Base-by-base conservation (phyloP, 92 coral and sea anemone species). In the Zoanthus solanderi region DNA sequence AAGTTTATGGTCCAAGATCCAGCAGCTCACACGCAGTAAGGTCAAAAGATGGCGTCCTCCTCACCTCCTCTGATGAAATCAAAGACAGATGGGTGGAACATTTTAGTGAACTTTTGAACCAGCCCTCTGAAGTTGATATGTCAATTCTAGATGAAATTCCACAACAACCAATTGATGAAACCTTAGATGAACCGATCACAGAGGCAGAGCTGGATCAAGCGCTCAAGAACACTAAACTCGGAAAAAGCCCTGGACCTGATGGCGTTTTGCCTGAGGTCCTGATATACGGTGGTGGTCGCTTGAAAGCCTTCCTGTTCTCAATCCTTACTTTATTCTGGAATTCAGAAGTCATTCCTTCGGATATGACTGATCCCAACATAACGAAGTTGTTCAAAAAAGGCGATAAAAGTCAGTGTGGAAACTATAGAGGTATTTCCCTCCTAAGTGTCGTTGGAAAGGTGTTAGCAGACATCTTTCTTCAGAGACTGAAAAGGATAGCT, bases 201-300 rank as follows among this genome's bases (percentile, higher is more conserved):
- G 71, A 63, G 30, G 30, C 18, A 18, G 75, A 71, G 45, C 46
- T 71, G 17, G 76, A 37, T 37, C 76, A 71, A 71, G 76, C 76
- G n/a, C 76, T 71, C 45, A 71, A 60, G 60, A 75, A 56, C 84
- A 88, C 87, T 78, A n/a, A 68, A 79, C 61, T 79, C 17, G 90
- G 90, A 63, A 88, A 88, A 53, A 88, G 91, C 80, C 92, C 92
- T 50, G 89, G 89, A 15, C 85, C 89, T 14, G 89, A 90, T 71
- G 84, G 92, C 4, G 60, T 90, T 71, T 54, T 85, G 34, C 89
- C 85, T 84, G 92, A 89, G 48, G 57, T 89, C 56, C 68, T 65
- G 16, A 86, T 85, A 47, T 63, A 86, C 78, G 94, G 94, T 32
- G 94, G 92, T 37, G 7, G 44, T 78, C 48, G 72, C 37, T 60